Percentiles rank a stretch among this genome's conserved stretches.
Conservation (phyloP, 2,888 invertebrate genomes). For the Cabera pusaria region DNA sequence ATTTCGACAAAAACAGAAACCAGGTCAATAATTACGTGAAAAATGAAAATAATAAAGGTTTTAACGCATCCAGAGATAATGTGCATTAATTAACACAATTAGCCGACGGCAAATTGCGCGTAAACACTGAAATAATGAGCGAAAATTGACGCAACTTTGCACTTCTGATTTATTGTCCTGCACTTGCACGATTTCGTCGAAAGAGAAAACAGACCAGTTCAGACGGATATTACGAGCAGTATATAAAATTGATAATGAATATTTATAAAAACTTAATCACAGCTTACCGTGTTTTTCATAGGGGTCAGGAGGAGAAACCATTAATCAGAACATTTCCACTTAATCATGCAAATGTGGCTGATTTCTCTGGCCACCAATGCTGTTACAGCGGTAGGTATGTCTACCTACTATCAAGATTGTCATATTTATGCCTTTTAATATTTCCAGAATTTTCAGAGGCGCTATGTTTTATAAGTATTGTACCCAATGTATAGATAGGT, state of each 20-base stretch:
- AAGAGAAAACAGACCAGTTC: conserved; percentile 82
- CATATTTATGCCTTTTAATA: too few species aligned
- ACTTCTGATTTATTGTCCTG: conserved; percentile 82
- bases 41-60: conserved; percentile 58
- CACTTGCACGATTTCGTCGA: conserved; percentile 78
- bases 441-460: too few species aligned
- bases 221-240: conserved; percentile 71
- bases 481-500: too few species aligned
- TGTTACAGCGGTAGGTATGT: too few species aligned
- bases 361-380: conserved; percentile 51
- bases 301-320: conserved; percentile 66
- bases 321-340: conserved; percentile 76
- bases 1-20: conserved; percentile 36
- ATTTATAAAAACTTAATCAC: conserved; percentile 80
- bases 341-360: conserved; percentile 62
- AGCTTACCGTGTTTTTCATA: conserved; percentile 62
- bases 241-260: conserved; percentile 79
- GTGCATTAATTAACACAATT: conserved; percentile 81
- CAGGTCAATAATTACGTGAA: conserved; percentile 51
- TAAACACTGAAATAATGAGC: conserved; percentile 79
- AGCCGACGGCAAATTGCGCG: conserved; percentile 78
- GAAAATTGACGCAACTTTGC: conserved; percentile 81
- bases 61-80: conserved; percentile 72
- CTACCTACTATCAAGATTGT: too few species aligned
- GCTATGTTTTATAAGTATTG: too few species aligned